phyloP scores from a whole-genome alignment of 2,888 invertebrate species.

The Pheosia tremula region DNA sequence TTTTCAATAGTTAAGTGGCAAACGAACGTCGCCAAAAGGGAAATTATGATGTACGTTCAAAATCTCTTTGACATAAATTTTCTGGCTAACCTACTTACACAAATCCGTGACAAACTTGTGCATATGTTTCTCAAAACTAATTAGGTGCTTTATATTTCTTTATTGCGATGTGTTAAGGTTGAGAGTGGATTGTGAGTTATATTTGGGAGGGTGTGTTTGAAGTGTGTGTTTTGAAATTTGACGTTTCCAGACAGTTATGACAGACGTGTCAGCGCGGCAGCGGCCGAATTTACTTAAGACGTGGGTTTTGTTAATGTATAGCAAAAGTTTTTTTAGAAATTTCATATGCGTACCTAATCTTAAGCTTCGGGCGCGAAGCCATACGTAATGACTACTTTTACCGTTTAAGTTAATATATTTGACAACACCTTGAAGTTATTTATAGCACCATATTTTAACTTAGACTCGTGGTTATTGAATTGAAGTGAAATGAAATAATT shows the following conservation, averaged over 20 bases:
- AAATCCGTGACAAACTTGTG: constrained; percentile 23
- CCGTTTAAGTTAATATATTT: too few relatives aligned
- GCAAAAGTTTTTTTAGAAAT: constrained; percentile 17
- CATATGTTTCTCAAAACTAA: constrained; percentile 22
- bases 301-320: constrained; percentile 20
- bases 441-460: too few relatives aligned
- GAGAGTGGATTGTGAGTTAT: constrained; percentile 11
- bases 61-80: constrained; percentile 41
- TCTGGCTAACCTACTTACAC: constrained; percentile 44
- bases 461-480: too few relatives aligned
- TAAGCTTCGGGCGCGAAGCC: background rate
- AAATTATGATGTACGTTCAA: constrained; percentile 20
- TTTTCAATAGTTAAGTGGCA: background rate
- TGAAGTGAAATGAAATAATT: too few relatives aligned
- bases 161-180: constrained; percentile 25
- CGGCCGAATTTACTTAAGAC: constrained; percentile 27
- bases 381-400: too few relatives aligned
- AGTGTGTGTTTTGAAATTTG: constrained; percentile 37
- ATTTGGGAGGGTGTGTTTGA: constrained; percentile 12
- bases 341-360: background rate
- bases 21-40: constrained; percentile 5
- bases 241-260: constrained; percentile 48
- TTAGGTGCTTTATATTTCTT: constrained; percentile 19
- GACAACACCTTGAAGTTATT: too few relatives aligned
- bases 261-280: constrained; percentile 36